phyloP scores from a whole-genome alignment of 2,797 vertebrate species.

The Pseudochaenichthys georgianus region DNA sequence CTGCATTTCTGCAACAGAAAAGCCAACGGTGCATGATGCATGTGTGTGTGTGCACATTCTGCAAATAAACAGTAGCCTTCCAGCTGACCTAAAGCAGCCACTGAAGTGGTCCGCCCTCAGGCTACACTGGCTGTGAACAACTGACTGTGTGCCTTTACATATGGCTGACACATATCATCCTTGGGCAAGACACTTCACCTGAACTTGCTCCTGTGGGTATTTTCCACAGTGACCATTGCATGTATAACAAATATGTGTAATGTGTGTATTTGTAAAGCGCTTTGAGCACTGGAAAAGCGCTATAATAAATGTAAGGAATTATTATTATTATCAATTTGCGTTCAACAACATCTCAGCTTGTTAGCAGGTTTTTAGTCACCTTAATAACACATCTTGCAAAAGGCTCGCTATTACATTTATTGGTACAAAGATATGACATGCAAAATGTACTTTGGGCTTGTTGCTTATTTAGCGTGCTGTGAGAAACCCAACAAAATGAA shows the following conservation, averaged over 20 bases:
- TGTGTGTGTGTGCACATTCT: neutral
- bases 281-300: no score
- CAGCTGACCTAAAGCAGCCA: conserved; percentile 9
- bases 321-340: neutral
- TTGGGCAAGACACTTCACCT: no score
- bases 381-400: neutral
- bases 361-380: conserved; percentile 2
- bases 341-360: neutral
- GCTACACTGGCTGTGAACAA: conserved; percentile 8
- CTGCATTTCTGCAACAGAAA: neutral
- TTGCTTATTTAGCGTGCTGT: conserved; percentile 1
- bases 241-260: no score
- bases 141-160: conserved; percentile 8
- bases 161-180: neutral
- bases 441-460: neutral
- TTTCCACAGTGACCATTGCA: no score
- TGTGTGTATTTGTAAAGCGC: no score
- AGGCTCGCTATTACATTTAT: neutral
- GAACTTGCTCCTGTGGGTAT: no score
- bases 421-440: neutral
- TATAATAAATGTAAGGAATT: no score
- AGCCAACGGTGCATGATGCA: neutral
- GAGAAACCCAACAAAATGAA: neutral
- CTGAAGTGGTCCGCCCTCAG: conserved; percentile 2
- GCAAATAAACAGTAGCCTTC: neutral